Evolutionary conservation across 2,888 invertebrate species (phyloP).

Genomic region (Chaitophorus viminalis): DNA sequence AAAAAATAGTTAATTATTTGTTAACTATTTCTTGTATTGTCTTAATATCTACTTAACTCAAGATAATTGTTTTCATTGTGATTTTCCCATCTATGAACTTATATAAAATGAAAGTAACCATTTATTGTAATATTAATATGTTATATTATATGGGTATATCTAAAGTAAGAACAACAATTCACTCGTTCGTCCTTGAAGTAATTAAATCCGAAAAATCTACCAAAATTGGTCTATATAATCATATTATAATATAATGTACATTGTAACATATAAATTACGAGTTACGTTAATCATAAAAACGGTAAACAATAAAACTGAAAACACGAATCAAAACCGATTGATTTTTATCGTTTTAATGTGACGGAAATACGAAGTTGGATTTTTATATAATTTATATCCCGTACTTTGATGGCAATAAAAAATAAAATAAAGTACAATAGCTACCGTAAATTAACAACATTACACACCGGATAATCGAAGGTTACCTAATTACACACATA

Average conservation of each 20-base stretch:
- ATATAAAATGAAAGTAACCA: too few species aligned
- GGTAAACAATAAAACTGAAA: background rate
- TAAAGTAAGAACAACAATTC: too few species aligned
- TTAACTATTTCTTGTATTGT: too few species aligned
- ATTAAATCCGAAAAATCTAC: background rate
- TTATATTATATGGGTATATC: too few species aligned
- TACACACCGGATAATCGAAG: slow-evolving; percentile 37
- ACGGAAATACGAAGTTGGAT: background rate
- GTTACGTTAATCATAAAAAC: background rate
- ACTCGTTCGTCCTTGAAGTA: background rate
- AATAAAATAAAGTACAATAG: slow-evolving; percentile 32
- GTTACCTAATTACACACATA: slow-evolving; percentile 31
- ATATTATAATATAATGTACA: too few species aligned
- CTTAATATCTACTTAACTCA: too few species aligned
- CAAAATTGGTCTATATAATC: background rate
- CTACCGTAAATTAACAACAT: slow-evolving; percentile 22
- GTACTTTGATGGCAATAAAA: background rate
- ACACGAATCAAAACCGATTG: background rate
- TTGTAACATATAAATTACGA: too few species aligned
- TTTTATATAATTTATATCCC: background rate
- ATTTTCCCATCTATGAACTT: too few species aligned
- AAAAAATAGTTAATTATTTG: too few species aligned
- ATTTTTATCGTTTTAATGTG: slow-evolving; percentile 12
- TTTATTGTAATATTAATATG: too few species aligned
- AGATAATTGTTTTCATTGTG: too few species aligned